These are phyloP conservation scores for Perodicticus potto DNA, from an alignment of 2,797 vertebrate genomes.

Conservation along the genomic window DNA sequence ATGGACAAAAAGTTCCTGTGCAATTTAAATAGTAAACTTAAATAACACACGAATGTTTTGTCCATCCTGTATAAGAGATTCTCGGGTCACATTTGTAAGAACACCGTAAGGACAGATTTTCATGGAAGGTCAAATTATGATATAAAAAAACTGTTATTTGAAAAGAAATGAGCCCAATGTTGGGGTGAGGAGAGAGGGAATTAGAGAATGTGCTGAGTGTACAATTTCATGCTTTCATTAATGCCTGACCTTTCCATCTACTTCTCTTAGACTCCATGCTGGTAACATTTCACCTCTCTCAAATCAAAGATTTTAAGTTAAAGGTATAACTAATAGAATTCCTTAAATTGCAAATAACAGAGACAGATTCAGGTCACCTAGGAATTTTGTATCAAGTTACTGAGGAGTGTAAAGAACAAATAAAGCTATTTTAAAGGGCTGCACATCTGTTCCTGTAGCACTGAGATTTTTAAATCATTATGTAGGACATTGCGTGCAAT, in stretches of 20 bases:
- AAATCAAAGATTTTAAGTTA: not conserved
- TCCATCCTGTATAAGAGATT: no score
- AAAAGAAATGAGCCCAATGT: not conserved
- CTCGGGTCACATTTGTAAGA: no score
- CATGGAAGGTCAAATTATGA: not conserved
- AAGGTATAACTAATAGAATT: not conserved
- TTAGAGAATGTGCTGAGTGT: not conserved
- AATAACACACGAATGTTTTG: no score
- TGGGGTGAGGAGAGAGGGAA: accelerated
- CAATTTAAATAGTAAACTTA: no score
- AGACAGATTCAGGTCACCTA: not conserved
- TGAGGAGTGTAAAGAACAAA: not conserved
- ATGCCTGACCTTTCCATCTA: not conserved
- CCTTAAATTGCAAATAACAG: not conserved
- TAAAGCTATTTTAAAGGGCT: not conserved
- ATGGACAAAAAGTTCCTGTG: no score
- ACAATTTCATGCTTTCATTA: not conserved
- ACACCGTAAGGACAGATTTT: not conserved
- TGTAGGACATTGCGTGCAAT: not conserved
- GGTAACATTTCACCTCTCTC: not conserved
- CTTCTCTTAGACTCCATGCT: not conserved
- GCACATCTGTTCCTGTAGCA: not conserved
- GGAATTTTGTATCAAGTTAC: not conserved
- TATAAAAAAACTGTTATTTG: not conserved
- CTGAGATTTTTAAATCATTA: not conserved